Evolutionary conservation across 2,888 invertebrate genomes (phyloP), one percentile per base, ranked within the genome.

Genomic region (Spodoptera exigua): DNA sequence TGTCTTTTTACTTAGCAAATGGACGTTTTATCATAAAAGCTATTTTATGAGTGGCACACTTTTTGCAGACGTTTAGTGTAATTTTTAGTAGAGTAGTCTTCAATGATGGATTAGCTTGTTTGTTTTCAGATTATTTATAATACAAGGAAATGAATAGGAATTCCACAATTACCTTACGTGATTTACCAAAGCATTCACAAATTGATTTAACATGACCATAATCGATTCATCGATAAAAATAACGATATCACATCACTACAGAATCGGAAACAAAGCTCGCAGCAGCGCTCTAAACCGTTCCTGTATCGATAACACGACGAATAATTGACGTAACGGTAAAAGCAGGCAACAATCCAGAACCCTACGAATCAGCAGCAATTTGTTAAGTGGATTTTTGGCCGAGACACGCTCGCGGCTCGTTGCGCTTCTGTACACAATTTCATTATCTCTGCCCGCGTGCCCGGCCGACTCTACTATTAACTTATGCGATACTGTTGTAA

Each of bases 311-410:
- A 92, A 88, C 91, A 89, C 85, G 84, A 76, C 82, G 87, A 86
- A 90, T 91, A 91, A 92, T 89, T 89, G 92, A 91, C 89, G 89
- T 86, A 83, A 87, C 89, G 88, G 91, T 90, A 91, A 91, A 91
- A 92, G 90, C 91, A 89, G 90, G 86, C 92, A 93, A 91, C 93
- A 93, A 93, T 92, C 92, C 92, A 89, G 90, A 93, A 90, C 93
- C 93, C 92, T 91, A 89, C 92, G 93, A 93, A 94, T 94, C 94
- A 93, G 93, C 94, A 92, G 93, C 94, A 94, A 94, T 94, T 94
- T 94, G 94, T 94, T 94, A 94, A 94, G 94, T 94, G 94, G 94
- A 94, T 94, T 94, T 94, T 94, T 94, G 92, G 88, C 90, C 93
- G 94, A 93, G 93, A 93, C 93, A 92, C 91, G 92, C 91, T 90